phyloP scores from a whole-genome alignment of 2,888 invertebrate species.

The Sinelater perroti region DNA sequence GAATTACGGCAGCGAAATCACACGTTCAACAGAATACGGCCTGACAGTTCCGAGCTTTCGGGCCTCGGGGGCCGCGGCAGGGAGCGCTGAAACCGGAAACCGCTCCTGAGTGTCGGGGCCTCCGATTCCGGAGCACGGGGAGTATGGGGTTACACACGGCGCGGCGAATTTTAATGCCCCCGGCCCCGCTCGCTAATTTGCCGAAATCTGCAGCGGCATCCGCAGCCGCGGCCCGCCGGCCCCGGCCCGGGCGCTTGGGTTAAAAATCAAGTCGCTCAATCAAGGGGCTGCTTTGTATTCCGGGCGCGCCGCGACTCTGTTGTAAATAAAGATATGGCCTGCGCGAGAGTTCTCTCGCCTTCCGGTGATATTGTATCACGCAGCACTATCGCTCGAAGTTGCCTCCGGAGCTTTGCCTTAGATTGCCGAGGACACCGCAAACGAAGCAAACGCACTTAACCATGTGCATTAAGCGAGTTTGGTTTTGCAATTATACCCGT shows the following conservation, averaged over 20 bases:
- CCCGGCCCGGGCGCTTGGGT: slow-evolving; percentile 56
- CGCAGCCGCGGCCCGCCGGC: no score
- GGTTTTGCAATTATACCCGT: no score
- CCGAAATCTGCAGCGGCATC: no score
- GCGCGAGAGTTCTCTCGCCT: slow-evolving; percentile 48
- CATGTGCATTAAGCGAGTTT: no score
- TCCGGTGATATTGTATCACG: slow-evolving; percentile 38
- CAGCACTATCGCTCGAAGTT: slow-evolving; percentile 34
- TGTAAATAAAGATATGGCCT: slow-evolving; percentile 63
- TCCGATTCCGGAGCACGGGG: slow-evolving; percentile 51
- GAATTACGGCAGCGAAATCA: slow-evolving; percentile 43
- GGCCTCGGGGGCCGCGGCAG: slow-evolving; percentile 41
- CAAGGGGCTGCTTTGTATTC: slow-evolving; percentile 61
- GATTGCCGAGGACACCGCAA: no score
- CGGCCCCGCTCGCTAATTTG: background rate
- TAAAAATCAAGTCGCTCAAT: slow-evolving; percentile 63
- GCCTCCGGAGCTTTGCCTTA: background rate
- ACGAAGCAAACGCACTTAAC: no score
- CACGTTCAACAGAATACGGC: slow-evolving; percentile 48
- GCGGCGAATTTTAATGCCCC: no score
- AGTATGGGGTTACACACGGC: slow-evolving; percentile 56
- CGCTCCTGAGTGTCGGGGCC: slow-evolving; percentile 54
- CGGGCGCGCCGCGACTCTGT: slow-evolving; percentile 53
- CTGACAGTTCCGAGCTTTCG: slow-evolving; percentile 51
- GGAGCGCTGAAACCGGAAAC: slow-evolving; percentile 52